Evolutionary conservation across 2,113 vertebrate genomes (phyloP).

Genomic region (Pygoscelis adeliae): DNA sequence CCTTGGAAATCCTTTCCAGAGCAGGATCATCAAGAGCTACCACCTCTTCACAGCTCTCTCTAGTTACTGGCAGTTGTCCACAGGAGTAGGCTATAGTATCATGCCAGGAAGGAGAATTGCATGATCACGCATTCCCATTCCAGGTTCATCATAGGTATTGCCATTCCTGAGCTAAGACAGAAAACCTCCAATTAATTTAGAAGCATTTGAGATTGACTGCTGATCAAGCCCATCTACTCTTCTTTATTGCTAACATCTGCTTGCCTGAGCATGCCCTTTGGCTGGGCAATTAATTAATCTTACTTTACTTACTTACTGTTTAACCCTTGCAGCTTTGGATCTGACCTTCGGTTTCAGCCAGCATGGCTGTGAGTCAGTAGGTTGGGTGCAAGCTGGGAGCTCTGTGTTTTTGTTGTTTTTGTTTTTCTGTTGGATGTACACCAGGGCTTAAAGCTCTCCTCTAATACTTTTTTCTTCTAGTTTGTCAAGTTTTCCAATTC

Average conservation of each 20-base stretch:
- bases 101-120: neutral
- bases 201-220: neutral
- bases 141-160: neutral
- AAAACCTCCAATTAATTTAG: neutral
- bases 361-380: neutral
- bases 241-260: neutral
- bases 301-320: neutral
- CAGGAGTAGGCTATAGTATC: neutral
- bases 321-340: neutral
- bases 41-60: neutral
- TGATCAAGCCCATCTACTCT: neutral
- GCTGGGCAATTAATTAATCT: neutral
- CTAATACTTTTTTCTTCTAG: neutral
- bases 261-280: neutral
- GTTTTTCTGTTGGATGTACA: neutral
- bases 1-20: neutral
- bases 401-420: neutral
- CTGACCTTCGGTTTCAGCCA: neutral
- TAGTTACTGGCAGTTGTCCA: neutral
- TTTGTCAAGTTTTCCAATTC: neutral
- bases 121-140: neutral
- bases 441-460: neutral
- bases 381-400: neutral
- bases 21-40: neutral
- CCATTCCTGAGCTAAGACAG: neutral